Evolutionary conservation across 2,797 vertebrate species (phyloP).

Genomic region (Acropternis orthonyx): DNA sequence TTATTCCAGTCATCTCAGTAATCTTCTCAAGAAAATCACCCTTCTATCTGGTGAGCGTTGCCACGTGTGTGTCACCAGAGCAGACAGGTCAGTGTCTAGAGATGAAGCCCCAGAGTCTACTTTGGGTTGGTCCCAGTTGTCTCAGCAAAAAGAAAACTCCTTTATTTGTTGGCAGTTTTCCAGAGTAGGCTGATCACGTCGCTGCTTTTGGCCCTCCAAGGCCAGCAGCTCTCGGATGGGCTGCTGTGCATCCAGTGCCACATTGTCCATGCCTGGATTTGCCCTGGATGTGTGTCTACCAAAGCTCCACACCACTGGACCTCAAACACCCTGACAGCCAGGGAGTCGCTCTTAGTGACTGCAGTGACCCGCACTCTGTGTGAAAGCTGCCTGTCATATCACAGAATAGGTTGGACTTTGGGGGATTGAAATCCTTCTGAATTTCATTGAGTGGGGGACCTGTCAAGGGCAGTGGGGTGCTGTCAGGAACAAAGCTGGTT

Average conservation of each 20-base stretch:
- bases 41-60: neutral
- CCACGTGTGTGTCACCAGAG: neutral
- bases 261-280: neutral
- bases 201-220: neutral
- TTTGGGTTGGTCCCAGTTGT: neutral
- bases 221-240: neutral
- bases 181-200: rapidly evolving
- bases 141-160: neutral
- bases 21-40: neutral
- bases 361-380: neutral
- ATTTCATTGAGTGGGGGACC: neutral
- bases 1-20: neutral
- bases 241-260: neutral
- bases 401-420: neutral
- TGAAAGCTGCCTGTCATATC: neutral
- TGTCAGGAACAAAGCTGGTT: conserved; percentile 16
- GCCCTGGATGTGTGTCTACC: neutral
- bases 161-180: neutral
- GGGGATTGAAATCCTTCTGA: neutral
- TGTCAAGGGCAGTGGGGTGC: neutral
- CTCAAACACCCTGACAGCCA: neutral
- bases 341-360: neutral
- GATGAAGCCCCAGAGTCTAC: neutral
- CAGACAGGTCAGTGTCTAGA: neutral
- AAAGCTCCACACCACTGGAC: neutral